phyloP scores from a whole-genome alignment of 2,888 invertebrate species.

The Eucriotettix oculatus region DNA sequence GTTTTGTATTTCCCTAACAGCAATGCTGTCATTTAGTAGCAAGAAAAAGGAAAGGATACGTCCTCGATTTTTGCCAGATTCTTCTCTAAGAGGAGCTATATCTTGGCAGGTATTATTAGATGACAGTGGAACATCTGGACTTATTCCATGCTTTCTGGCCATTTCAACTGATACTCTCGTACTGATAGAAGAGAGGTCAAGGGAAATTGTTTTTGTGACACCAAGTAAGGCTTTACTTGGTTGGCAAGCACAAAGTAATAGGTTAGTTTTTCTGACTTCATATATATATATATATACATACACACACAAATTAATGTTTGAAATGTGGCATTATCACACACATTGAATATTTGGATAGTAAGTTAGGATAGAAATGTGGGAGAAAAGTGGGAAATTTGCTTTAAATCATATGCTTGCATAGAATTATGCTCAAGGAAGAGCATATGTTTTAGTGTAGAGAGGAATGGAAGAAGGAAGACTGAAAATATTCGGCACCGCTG shows the following conservation, averaged over 20 bases:
- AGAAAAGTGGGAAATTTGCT: too few species aligned
- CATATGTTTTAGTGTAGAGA: too few species aligned
- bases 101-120: constrained; percentile 67
- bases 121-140: constrained; percentile 44
- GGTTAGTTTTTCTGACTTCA: constrained; percentile 21
- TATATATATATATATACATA: too few species aligned
- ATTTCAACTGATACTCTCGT: constrained; percentile 78
- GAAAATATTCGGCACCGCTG: too few species aligned
- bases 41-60: constrained; percentile 63
- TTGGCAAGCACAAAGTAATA: constrained; percentile 43
- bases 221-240: constrained; percentile 69
- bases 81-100: constrained; percentile 52
- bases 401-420: too few species aligned
- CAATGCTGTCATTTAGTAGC: constrained; percentile 54
- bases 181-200: constrained; percentile 63
- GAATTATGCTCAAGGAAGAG: too few species aligned
- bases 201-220: constrained; percentile 71
- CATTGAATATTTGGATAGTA: too few species aligned
- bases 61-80: constrained; percentile 29
- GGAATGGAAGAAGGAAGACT: too few species aligned
- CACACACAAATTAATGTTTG: too few species aligned
- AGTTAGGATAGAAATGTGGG: too few species aligned
- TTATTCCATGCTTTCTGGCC: constrained; percentile 66
- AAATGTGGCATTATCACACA: too few species aligned
- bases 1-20: constrained; percentile 28